A percentile compares a stretch with the other conserved stretches of the same genome.
Evolutionary conservation across 2,888 invertebrate genomes (phyloP).

Genomic region (Drosophila aldrichi): DNA sequence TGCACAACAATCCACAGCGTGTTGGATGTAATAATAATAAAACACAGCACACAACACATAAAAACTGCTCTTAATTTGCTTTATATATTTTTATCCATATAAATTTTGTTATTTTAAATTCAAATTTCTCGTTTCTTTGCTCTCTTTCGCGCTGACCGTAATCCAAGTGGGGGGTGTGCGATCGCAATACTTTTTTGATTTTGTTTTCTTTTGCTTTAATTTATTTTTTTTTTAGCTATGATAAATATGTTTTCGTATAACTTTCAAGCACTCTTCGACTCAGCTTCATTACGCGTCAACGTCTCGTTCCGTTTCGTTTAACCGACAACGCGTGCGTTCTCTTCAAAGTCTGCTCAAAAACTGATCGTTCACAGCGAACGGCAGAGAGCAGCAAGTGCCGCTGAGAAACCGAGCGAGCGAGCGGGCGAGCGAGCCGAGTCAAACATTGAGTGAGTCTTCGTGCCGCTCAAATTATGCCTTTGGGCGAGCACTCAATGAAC

Average conservation of each 20-base stretch:
- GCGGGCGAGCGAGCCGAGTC: conserved; percentile 18
- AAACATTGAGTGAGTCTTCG: conserved; percentile 43
- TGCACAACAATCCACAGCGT: conserved; percentile 69
- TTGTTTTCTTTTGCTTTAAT: conserved; percentile 15
- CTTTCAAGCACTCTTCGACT: conserved; percentile 50
- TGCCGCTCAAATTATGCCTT: conserved; percentile 54
- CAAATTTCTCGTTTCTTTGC: conserved; percentile 61
- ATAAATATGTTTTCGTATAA: conserved; percentile 61
- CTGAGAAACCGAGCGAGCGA: conserved; percentile 36
- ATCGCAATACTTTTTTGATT: conserved; percentile 46
- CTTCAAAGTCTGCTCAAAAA: conserved; percentile 84
- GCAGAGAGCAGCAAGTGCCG: conserved; percentile 64
- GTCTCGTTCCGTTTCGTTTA: conserved; percentile 45
- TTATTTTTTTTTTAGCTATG: conserved; percentile 43
- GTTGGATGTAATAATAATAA: conserved; percentile 39
- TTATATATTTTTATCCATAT: conserved; percentile 25
- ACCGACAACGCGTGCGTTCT: conserved; percentile 75
- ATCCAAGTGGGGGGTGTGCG: conserved; percentile 81
- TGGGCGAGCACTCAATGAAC: conserved; percentile 79
- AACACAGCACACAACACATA: conserved; percentile 43
- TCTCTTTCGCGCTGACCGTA: conserved; percentile 80
- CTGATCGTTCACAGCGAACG: conserved; percentile 75
- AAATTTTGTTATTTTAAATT: conserved; percentile 32
- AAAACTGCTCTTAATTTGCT: conserved; percentile 40
- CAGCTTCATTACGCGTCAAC: conserved; percentile 55